Evolutionary conservation across 2,888 invertebrate species (phyloP).

Genomic region (Chymomyza amoena): DNA sequence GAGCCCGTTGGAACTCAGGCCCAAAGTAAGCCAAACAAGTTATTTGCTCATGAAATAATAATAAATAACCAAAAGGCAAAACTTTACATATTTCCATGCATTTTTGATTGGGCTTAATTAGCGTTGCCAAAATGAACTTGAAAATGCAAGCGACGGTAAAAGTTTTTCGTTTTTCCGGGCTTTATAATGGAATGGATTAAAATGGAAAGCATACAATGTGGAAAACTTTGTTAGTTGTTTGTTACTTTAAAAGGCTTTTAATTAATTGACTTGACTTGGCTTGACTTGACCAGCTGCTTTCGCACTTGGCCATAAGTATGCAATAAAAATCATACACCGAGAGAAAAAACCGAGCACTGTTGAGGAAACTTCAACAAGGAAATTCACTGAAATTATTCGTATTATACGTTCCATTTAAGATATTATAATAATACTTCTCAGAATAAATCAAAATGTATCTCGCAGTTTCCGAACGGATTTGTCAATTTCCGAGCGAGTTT

Average conservation of each 20-base stretch:
- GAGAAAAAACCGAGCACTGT: too few species aligned
- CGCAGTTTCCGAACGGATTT: too few species aligned
- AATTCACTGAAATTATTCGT: too few species aligned
- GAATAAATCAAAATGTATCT: too few species aligned
- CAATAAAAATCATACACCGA: neutral
- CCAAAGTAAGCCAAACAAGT: neutral
- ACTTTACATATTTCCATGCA: constrained; percentile 43
- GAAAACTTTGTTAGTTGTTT: constrained; percentile 43
- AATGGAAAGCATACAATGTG: constrained; percentile 39
- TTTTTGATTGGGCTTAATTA: constrained; percentile 65
- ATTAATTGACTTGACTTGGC: neutral
- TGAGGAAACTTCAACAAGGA: too few species aligned
- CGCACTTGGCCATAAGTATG: neutral
- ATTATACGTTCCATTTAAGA: too few species aligned
- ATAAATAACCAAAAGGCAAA: constrained; percentile 18
- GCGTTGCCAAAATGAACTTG: constrained; percentile 27
- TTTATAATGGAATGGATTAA: constrained; percentile 45
- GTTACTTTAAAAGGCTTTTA: neutral
- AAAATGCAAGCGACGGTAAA: constrained; percentile 39
- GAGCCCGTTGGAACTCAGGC: too few species aligned
- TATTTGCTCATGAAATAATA: constrained; percentile 14
- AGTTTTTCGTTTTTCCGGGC: constrained; percentile 41
- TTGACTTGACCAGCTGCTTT: neutral
- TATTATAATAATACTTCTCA: too few species aligned
- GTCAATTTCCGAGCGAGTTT: too few species aligned